Base-by-base conservation (phyloP, 2,888 invertebrate genomes). In the Heliconius hortense region DNA sequence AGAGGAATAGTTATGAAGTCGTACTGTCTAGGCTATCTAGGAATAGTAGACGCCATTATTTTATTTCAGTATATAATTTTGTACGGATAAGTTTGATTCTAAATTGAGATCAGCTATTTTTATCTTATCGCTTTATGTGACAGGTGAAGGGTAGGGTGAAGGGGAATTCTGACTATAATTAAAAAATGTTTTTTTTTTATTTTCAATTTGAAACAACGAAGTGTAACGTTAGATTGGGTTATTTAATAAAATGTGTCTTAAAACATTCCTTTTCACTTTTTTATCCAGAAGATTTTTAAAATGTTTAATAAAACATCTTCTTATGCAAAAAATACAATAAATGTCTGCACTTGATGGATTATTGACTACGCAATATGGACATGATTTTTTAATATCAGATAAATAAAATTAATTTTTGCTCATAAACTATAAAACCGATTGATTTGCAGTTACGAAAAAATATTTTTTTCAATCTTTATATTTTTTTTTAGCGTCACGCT, bases 1-100 rank as follows among this genome's bases (percentile, higher is more conserved):
- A 60, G 15, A 71, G n/a, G 31, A 62, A 71, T 71, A 69, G 53
- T 71, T 71, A 60, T 60, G 60, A 26, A 26, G 35, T 71, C 35
- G 26, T 60, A 13, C 13, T 56, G 11, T 56, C n/a, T n/a, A 56
- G 24, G 39, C 26, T 56, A 31, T 56, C 56, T 53, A 43, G 28
- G 31, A 56, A 69, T 7, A 31, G 13, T 69, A 31, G 28, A 69
- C 56, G 26, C 18, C 1, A 35, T 56, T 56, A 56, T 48, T 68
- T 11, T 4, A 53, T n/a, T 53, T 15, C 28, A 15, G 1, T 13
- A 18, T 24, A 24, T 66, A 11, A 56, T n/a, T n/a, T 56, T 56
- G 10, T 56, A 56, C n/a, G 3, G 1, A 7, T 48, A 18, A 2
- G 48, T 48, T 48, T 0, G 48, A 21, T 21, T 48, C 21, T 21